Evolutionary conservation across 2,888 invertebrate species (phyloP).

Genomic region (Micoletzkya japonica): DNA sequence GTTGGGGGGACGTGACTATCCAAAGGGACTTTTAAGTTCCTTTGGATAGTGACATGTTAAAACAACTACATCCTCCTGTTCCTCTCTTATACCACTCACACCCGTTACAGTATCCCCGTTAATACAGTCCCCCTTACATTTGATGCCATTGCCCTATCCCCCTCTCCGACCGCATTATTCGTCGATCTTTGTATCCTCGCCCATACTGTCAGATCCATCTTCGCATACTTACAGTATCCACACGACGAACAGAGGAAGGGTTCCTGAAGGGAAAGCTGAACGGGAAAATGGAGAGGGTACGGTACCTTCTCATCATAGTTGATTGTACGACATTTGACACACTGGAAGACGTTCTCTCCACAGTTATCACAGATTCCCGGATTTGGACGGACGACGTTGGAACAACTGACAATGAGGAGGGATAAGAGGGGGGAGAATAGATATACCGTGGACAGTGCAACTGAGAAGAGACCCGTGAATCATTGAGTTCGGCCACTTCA

Average conservation of each 20-base stretch:
- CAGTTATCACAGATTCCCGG: conserved; percentile 96
- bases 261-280: conserved; percentile 69
- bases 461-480: conserved; percentile 85
- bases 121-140: conserved; percentile 4
- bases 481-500: conserved; percentile 96
- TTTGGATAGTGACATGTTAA: too few relatives aligned
- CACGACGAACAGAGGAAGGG: conserved; percentile 98
- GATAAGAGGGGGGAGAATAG: background rate
- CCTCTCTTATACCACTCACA: too few relatives aligned
- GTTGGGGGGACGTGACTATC: too few relatives aligned
- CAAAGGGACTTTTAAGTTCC: too few relatives aligned
- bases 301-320: conserved; percentile 88
- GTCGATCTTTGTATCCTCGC: conserved; percentile 92
- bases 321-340: conserved; percentile 95
- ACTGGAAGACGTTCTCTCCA: conserved; percentile 98
- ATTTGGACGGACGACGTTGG: conserved; percentile 92
- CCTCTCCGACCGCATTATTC: conserved; percentile 71
- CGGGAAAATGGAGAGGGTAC: background rate
- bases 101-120: background rate
- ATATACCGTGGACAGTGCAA: conserved; percentile 45
- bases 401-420: conserved; percentile 70
- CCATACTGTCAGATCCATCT: conserved; percentile 91
- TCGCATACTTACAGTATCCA: conserved; percentile 98
- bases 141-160: conserved; percentile 5
- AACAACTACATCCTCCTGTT: too few relatives aligned